Base-by-base conservation (phyloP, 2,888 invertebrate genomes). In the Eupithecia abbreviata region DNA sequence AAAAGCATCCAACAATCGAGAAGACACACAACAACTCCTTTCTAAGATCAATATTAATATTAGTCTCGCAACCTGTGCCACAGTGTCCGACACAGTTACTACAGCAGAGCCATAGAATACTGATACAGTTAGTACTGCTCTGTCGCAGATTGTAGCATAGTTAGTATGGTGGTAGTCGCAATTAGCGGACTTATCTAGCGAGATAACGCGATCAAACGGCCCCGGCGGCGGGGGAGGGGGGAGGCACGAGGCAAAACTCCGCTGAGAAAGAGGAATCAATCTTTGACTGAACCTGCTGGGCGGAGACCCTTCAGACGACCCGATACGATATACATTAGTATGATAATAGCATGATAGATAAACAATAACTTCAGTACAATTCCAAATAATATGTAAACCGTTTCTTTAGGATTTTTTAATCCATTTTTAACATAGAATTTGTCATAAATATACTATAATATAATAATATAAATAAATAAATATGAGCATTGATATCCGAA, bases 111-210 rank as follows among this genome's bases (percentile, higher is more conserved):
- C 70, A 55, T 30, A 71, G 75, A 71, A 51, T 41, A 65, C 42
- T n/a, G 15, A 13, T n/a, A 65, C 45, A 78, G 76, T 72, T 74
- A 65, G 68, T 76, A 65, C 6, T 15, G 15, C 1, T 42, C 10
- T 45, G 42, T 15, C 47, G 65, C 41, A 71, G 77, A 42, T 15
- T 49, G 69, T 13, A 15, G 68, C 41, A 9, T 43, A 72, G 77
- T 77, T 47, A 71, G 77, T 79, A 73, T 66, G 80, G 85, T 86
- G 88, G 89, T 90, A 87, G 85, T 86, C 91, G 88, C 93, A 94
- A 93, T 94, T 93, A 94, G 90, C 90, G 88, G 91, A 90, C 90
- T 93, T 92, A 93, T 92, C 92, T 91, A 86, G 86, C 84, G 90
- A 89, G 89, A 89, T 90, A 90, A 90, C 90, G 90, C 88, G 91